A percentile compares a stretch with the other conserved stretches of the same genome.
These are phyloP conservation scores for Microctonus aethiopoides DNA, from an alignment of 2,888 invertebrate genomes.

Conservation along the genomic window DNA sequence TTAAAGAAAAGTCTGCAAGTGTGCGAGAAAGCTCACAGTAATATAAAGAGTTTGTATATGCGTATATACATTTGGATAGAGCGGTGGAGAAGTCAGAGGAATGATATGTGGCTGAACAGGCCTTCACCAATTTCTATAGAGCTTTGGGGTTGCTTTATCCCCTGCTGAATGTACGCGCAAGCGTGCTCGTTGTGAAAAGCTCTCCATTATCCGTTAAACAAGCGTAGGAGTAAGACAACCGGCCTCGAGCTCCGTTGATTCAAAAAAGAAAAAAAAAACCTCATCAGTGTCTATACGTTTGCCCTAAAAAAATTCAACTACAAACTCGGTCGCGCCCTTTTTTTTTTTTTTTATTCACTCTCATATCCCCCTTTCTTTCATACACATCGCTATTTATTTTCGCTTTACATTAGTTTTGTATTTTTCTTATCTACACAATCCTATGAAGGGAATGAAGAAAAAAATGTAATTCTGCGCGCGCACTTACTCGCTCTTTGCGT, in stretches of 20 bases:
- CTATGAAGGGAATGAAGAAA: not conserved
- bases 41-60: not conserved
- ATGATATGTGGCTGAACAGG: constrained; percentile 5
- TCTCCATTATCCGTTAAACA: constrained; percentile 44
- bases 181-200: constrained; percentile 50
- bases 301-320: not conserved
- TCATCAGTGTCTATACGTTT: not conserved
- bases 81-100: not conserved
- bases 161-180: constrained; percentile 37
- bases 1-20: not conserved
- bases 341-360: not conserved
- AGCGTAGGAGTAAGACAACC: constrained; percentile 49
- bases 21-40: not conserved
- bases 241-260: constrained; percentile 42
- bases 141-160: constrained; percentile 14
- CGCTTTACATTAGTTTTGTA: no score
- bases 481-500: constrained; percentile 5
- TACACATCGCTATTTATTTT: not conserved
- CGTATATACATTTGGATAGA: not conserved
- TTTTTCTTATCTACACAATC: not conserved
- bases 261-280: not conserved
- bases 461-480: constrained; percentile 10
- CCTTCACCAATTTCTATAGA: constrained; percentile 30
- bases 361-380: not conserved
- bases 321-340: not conserved